phyloP scores from a whole-genome alignment of 2,888 invertebrate genomes.

The Aphidius colemani region DNA sequence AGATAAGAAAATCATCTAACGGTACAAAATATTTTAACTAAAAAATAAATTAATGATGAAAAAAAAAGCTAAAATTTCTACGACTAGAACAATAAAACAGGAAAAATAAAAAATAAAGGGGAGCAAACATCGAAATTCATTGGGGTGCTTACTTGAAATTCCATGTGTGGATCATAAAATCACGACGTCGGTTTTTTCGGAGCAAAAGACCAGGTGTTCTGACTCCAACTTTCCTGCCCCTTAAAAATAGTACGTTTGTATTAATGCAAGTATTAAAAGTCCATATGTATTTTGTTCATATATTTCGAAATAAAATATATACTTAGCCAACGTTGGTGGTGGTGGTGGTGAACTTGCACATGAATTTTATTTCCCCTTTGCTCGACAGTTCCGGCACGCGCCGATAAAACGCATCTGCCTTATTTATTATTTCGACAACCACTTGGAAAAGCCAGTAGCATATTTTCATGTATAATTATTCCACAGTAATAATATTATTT shows the following conservation, averaged over 20 bases:
- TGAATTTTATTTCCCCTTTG: slow-evolving; percentile 31
- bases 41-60: neutral
- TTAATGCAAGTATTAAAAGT: slow-evolving; percentile 11
- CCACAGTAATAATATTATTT: no score
- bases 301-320: slow-evolving; percentile 1
- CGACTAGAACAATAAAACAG: neutral
- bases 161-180: slow-evolving; percentile 31
- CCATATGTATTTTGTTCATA: slow-evolving; percentile 2
- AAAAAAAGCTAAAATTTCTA: neutral
- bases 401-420: slow-evolving; percentile 49
- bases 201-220: slow-evolving; percentile 31
- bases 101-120: slow-evolving; percentile 3
- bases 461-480: slow-evolving; percentile 5
- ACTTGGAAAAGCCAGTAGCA: slow-evolving; percentile 15
- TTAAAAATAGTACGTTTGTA: slow-evolving; percentile 18
- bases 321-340: slow-evolving; percentile 7
- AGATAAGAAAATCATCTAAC: no score
- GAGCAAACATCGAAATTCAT: slow-evolving; percentile 31
- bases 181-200: slow-evolving; percentile 32
- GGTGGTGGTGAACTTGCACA: neutral
- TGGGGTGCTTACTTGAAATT: slow-evolving; percentile 11
- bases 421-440: slow-evolving; percentile 21
- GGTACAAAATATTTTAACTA: no score
- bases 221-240: slow-evolving; percentile 21
- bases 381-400: slow-evolving; percentile 45